phyloP scores from a whole-genome alignment of 1,140 invertebrate species.

The Trachymyrmex cornetzi region DNA sequence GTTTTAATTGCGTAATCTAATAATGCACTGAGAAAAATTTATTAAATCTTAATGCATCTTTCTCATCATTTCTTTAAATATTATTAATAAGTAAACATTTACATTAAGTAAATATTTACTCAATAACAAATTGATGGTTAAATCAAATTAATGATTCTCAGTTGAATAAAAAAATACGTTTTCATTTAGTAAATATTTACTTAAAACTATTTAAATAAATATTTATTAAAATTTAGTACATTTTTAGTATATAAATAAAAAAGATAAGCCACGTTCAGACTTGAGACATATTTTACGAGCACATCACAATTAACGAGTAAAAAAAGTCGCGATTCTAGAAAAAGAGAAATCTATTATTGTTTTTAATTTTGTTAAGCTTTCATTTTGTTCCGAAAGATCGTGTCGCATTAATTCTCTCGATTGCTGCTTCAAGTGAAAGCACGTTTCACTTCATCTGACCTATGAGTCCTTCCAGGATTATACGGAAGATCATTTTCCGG shows the following conservation, averaged over 20 bases:
- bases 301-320: background rate
- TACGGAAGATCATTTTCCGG: conserved; percentile 63
- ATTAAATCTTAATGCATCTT: too few relatives aligned
- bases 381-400: background rate
- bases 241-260: background rate
- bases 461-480: conserved; percentile 47
- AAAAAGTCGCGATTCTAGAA: background rate
- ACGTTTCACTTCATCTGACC: conserved; percentile 69
- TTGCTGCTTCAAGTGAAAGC: conserved; percentile 67
- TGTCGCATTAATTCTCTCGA: background rate
- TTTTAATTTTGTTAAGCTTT: background rate
- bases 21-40: too few relatives aligned
- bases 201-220: too few relatives aligned
- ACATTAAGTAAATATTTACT: too few relatives aligned
- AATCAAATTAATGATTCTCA: too few relatives aligned
- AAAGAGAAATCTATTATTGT: background rate
- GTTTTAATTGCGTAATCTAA: background rate
- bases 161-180: too few relatives aligned
- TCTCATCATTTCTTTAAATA: too few relatives aligned
- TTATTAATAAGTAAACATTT: too few relatives aligned
- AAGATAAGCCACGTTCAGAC: background rate
- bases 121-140: too few relatives aligned
- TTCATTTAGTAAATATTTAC: too few relatives aligned
- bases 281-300: background rate
- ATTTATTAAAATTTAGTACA: too few relatives aligned